Conservation (phyloP, 1,140 invertebrate genomes). For the Drosophila santomea region DNA sequence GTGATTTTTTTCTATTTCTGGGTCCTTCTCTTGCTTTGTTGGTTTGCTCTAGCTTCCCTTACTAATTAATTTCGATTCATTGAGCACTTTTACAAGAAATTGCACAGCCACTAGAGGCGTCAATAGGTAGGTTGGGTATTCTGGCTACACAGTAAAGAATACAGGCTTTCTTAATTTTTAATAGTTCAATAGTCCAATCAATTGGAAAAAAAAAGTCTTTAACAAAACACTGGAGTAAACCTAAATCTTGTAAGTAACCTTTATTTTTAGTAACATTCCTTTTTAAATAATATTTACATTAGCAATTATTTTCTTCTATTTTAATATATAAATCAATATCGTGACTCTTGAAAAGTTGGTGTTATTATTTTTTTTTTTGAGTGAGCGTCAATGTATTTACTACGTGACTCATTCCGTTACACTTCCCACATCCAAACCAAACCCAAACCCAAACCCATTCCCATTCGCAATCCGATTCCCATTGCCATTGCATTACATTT, state of each 20-base stretch:
- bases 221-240: no score
- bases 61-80: slow-evolving; percentile 84
- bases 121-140: background rate
- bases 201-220: no score
- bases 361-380: background rate
- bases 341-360: no score
- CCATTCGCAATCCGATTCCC: slow-evolving; percentile 46
- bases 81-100: slow-evolving; percentile 82
- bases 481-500: slow-evolving; percentile 73
- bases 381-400: slow-evolving; percentile 34
- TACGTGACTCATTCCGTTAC: slow-evolving; percentile 38
- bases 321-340: no score
- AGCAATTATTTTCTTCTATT: no score
- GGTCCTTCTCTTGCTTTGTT: slow-evolving; percentile 36
- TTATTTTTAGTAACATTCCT: no score
- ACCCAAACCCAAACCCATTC: slow-evolving; percentile 1
- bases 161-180: background rate
- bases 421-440: background rate
- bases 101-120: slow-evolving; percentile 69
- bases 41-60: slow-evolving; percentile 65
- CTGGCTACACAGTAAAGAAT: background rate
- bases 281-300: no score
- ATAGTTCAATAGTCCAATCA: no score
- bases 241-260: no score
- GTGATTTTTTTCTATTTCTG: slow-evolving; percentile 30